Evolutionary conservation across 2,888 invertebrate species (phyloP).

Genomic region (Orthonevra nobilis): DNA sequence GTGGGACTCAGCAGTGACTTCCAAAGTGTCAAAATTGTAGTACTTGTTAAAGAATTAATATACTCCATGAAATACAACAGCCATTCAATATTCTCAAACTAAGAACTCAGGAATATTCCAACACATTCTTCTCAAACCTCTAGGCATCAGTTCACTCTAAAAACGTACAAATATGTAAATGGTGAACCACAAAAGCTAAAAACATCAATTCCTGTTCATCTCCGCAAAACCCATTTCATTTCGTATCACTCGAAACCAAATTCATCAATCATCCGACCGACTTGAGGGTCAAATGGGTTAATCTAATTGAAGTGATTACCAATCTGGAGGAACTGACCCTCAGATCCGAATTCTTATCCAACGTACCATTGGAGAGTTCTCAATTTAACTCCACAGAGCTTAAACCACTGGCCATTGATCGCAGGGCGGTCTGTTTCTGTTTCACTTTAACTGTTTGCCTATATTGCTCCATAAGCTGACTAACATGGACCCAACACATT

Average conservation of each 20-base stretch:
- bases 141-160: no score
- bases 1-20: no score
- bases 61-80: no score
- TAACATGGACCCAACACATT: background rate
- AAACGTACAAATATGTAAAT: no score
- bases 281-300: background rate
- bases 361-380: background rate
- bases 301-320: slow-evolving; percentile 21
- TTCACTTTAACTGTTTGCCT: background rate
- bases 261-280: slow-evolving; percentile 6
- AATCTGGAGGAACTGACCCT: slow-evolving; percentile 2
- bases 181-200: no score
- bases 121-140: no score
- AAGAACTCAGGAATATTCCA: no score
- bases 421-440: background rate
- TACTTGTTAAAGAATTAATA: no score
- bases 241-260: background rate
- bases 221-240: background rate
- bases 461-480: slow-evolving; percentile 11
- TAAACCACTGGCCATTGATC: background rate
- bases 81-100: no score
- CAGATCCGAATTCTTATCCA: slow-evolving; percentile 1
- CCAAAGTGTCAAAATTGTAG: no score
- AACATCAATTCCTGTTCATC: no score
- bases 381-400: background rate